These are phyloP conservation scores for Neosilurus mollespiculum DNA, from an alignment of 2,797 vertebrate species.

Conservation along the genomic window DNA sequence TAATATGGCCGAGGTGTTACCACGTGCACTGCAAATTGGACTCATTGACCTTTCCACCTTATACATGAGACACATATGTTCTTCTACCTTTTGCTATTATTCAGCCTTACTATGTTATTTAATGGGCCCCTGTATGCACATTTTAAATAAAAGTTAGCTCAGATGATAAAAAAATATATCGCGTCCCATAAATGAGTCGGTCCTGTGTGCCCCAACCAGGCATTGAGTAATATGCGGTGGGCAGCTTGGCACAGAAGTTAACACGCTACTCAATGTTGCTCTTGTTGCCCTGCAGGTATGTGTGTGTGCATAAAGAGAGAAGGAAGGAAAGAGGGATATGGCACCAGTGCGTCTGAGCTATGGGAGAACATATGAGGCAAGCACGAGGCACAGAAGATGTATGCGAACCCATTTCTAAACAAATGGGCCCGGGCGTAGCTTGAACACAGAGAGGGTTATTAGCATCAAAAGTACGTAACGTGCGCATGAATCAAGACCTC, in stretches of 20 bases:
- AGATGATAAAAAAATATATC: constrained; percentile 41
- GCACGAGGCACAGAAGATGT: constrained; percentile 61
- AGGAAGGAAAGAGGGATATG: constrained; percentile 50
- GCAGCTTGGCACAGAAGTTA: constrained; percentile 65
- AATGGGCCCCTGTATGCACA: constrained; percentile 30
- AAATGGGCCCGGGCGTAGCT: constrained; percentile 67
- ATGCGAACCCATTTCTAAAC: constrained; percentile 74
- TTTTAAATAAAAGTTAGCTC: constrained; percentile 37
- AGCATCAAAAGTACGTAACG: constrained; percentile 69
- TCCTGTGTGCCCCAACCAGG: constrained; percentile 33
- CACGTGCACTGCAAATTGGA: constrained; percentile 44
- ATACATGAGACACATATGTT: constrained; percentile 56
- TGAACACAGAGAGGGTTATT: constrained; percentile 67
- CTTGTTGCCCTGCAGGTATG: constrained; percentile 69
- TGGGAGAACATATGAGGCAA: constrained; percentile 28
- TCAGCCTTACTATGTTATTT: constrained; percentile 18
- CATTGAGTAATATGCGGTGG: constrained; percentile 63
- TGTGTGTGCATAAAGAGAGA: constrained; percentile 51
- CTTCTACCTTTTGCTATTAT: constrained; percentile 39
- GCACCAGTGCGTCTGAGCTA: constrained; percentile 45
- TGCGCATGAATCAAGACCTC: constrained; percentile 70
- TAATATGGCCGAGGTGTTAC: constrained; percentile 29
- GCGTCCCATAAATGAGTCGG: constrained; percentile 47
- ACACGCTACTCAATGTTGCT: constrained; percentile 65
- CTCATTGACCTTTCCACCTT: constrained; percentile 54